These are phyloP conservation scores for Torymus auratus DNA, from an alignment of 2,888 invertebrate genomes.

Conservation along the genomic window DNA sequence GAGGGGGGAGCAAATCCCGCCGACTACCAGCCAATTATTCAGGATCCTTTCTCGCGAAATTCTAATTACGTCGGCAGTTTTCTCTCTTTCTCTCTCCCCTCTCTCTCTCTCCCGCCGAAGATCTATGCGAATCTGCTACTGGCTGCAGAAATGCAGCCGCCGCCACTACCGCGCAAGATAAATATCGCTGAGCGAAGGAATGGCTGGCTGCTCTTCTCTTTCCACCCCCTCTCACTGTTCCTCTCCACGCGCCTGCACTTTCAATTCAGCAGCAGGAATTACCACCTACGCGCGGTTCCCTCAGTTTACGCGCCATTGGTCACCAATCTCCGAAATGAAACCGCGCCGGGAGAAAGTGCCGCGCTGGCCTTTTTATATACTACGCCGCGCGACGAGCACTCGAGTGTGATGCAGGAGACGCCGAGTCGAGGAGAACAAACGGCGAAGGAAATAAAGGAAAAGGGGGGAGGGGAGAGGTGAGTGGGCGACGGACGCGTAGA, in stretches of 20 bases:
- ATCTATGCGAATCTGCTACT: conserved; percentile 52
- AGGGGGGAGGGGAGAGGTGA: conserved; percentile 54
- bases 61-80: conserved; percentile 54
- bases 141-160: conserved; percentile 45
- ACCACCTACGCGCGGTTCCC: conserved; percentile 35
- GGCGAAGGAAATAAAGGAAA: background rate
- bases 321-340: conserved; percentile 71
- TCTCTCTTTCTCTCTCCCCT: background rate
- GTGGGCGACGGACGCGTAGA: conserved; percentile 59
- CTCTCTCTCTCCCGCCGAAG: conserved; percentile 2
- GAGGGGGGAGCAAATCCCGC: conserved; percentile 38
- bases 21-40: conserved; percentile 50
- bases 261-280: conserved; percentile 50
- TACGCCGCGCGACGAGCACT: no score
- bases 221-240: background rate
- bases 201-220: conserved; percentile 4
- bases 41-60: conserved; percentile 46
- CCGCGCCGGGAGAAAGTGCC: conserved; percentile 60
- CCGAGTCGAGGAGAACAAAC: conserved; percentile 11
- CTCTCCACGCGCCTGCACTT: conserved; percentile 25
- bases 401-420: conserved; percentile 16
- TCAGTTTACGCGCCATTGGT: conserved; percentile 71
- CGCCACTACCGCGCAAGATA: conserved; percentile 14
- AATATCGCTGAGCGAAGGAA: conserved; percentile 47
- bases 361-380: conserved; percentile 11